Conservation (phyloP, 2,888 invertebrate genomes). For the Trachelus tabidus region DNA sequence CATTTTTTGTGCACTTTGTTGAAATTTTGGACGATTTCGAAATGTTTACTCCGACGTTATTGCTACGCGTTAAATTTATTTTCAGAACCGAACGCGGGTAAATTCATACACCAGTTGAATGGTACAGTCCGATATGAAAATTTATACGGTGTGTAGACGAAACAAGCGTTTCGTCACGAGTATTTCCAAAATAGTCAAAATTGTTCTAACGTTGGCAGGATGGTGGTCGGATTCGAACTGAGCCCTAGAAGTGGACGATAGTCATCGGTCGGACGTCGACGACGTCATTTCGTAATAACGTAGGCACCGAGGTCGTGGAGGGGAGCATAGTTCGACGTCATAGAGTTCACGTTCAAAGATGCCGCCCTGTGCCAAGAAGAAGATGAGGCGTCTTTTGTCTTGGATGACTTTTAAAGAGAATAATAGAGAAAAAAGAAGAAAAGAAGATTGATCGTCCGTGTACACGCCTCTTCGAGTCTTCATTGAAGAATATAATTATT, state of each 20-base stretch:
- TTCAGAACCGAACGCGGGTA: not conserved
- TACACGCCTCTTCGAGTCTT: not conserved
- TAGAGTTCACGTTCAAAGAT: not conserved
- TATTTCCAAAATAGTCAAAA: not conserved
- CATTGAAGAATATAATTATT: not conserved
- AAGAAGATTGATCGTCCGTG: not conserved
- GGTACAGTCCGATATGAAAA: not conserved
- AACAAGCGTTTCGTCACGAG: not conserved
- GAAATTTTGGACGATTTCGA: not conserved
- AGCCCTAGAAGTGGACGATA: slow-evolving; percentile 12
- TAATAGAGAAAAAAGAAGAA: not conserved
- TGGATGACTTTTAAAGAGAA: not conserved
- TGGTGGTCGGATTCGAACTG: slow-evolving; percentile 1
- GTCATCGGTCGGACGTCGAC: slow-evolving; percentile 16
- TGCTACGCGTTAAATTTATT: not conserved
- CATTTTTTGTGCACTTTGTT: not conserved
- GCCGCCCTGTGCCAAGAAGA: not conserved
- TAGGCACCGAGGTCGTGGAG: slow-evolving; percentile 5
- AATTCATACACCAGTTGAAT: not conserved
- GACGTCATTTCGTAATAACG: slow-evolving; percentile 14
- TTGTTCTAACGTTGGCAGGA: not conserved
- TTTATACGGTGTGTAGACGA: not conserved
- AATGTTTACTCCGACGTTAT: not conserved
- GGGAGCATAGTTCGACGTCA: not conserved
- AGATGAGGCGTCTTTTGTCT: not conserved